Evolutionary conservation across 2,113 vertebrate species (phyloP), one percentile per base, ranked within the genome.

Genomic region (Oceanites oceanicus): DNA sequence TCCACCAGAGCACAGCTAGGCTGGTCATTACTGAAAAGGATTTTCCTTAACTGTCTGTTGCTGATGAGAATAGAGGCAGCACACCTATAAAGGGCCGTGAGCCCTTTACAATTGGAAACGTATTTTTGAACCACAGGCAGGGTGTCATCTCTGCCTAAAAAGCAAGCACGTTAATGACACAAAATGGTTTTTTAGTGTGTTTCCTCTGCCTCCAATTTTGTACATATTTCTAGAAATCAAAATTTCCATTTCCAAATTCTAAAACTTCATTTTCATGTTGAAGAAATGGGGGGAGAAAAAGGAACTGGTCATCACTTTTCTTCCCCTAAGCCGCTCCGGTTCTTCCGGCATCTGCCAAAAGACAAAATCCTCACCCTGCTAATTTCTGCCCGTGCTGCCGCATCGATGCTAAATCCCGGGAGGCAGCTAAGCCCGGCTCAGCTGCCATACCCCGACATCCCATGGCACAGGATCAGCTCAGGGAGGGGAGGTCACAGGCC

Each of bases 401-500:
- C 76, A 36, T 21, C 11, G 1, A 61, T 1, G 0, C 61, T 82
- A 93, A 94, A 85, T 30, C 94, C 95, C 11, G 0, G 47, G 56
- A 90, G 49, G 74, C 77, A 52, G 56, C 94, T 95, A 80, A 94
- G n/a, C 92, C 77, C 5, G 0, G 84, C 90, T 90, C 88, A 91
- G 81, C 94, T 85, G 76, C 88, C 44, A 36, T 72, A 89, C 50
- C 32, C 92, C 1, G 9, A 70, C 55, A 77, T 66, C 96, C 65
- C 45, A 42, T 13, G 47, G 92, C 84, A 67, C 42, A 23, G 90
- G 65, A 94, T 93, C 73, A 59, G n/a, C 77, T 45, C 6, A 1
- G 29, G 6, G 29, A 2, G 20, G 0, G 6, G 1, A 29, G 3
- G 12, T 55, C 2, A 0, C 50, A 65, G 27, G 2, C 85, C 65